Conservation (phyloP, 2,113 vertebrate species). For the Rhinoptilus africanus region DNA sequence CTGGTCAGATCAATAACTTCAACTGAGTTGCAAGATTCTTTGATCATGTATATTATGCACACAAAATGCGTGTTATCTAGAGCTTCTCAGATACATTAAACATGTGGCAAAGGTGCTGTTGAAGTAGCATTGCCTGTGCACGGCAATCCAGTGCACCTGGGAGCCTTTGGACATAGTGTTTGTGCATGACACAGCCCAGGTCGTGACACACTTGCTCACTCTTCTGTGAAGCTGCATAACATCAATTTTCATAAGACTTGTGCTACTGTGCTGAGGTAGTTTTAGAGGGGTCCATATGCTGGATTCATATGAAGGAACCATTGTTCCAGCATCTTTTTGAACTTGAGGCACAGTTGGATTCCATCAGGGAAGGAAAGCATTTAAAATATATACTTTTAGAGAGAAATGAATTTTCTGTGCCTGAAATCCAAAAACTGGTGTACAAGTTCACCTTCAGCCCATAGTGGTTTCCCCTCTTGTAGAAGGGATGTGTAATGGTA, state of each 20-base stretch:
- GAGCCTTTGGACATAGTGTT: background rate
- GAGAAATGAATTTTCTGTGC: background rate
- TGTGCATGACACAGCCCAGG: accelerated
- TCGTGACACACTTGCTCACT: accelerated
- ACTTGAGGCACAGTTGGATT: background rate
- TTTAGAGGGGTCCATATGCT: background rate
- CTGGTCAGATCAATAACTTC: background rate
- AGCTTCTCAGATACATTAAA: background rate
- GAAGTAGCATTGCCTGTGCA: accelerated
- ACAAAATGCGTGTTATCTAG: accelerated
- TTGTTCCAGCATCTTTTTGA: background rate
- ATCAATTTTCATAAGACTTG: accelerated
- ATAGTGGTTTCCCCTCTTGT: background rate
- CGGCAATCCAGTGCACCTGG: accelerated
- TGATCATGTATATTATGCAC: accelerated
- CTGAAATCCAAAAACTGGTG: background rate
- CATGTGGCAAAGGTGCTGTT: background rate
- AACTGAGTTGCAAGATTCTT: background rate
- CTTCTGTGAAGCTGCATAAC: background rate
- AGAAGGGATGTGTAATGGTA: background rate
- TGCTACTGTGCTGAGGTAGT: background rate
- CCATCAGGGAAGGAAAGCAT: background rate
- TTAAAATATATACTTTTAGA: background rate
- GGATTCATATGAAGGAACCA: accelerated
- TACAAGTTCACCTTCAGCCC: accelerated